Conservation (phyloP, 1,140 invertebrate species). For the Palaemon carinicauda region DNA sequence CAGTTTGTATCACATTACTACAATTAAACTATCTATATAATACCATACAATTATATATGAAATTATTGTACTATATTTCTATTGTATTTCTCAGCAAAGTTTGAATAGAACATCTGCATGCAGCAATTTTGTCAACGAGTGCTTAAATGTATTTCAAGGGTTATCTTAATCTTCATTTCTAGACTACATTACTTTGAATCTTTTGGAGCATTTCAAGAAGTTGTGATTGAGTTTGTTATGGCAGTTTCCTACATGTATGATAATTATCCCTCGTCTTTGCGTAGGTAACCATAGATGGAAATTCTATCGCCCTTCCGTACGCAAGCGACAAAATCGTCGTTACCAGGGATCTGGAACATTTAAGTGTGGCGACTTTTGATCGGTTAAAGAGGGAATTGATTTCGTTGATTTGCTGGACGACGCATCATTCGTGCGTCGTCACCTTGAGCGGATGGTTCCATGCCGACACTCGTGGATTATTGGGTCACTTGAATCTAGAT, state of each 20-base stretch:
- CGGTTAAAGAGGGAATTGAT: neutral
- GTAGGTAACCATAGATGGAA: constrained; percentile 3
- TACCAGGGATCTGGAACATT: neutral
- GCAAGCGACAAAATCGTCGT: neutral
- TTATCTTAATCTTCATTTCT: too few relatives aligned
- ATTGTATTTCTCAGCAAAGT: too few relatives aligned
- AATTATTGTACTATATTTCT: too few relatives aligned
- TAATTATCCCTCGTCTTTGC: neutral
- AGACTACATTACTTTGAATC: too few relatives aligned
- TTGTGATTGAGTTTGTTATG: too few relatives aligned
- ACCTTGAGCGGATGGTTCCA: constrained; percentile 29
- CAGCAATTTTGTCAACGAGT: too few relatives aligned
- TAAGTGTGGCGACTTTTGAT: neutral
- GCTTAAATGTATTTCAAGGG: too few relatives aligned
- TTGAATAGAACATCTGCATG: too few relatives aligned
- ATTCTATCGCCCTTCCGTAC: neutral
- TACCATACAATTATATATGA: too few relatives aligned
- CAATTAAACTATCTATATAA: too few relatives aligned
- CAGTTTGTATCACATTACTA: too few relatives aligned
- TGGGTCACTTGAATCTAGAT: constrained; percentile 23
- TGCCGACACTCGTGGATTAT: constrained; percentile 23
- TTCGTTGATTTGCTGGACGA: neutral
- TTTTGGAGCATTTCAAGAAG: too few relatives aligned
- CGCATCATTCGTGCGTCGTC: constrained; percentile 12
- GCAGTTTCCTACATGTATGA: neutral